Evolutionary conservation across 2,888 invertebrate genomes (phyloP), one percentile per base, ranked within the genome.

Genomic region (Euproctis similis): DNA sequence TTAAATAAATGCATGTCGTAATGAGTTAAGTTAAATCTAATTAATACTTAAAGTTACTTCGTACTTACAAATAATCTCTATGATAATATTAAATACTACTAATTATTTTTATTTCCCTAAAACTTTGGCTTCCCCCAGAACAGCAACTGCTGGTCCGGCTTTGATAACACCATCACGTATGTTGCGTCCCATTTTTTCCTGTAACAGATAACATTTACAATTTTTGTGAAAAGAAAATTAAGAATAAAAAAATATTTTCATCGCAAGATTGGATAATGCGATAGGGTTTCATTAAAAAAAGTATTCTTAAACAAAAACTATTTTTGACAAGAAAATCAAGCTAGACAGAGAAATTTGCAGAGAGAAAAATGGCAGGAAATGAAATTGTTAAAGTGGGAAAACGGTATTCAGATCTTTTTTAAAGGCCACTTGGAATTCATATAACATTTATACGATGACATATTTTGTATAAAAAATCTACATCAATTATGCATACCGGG

Each of bases 181-280:
- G n/a, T n/a, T n/a, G n/a, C n/a, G n/a, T 7, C 75, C 74, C 0
- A 70, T 36, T 44, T 54, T 60, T 26, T 73, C 71, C 74, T 75
- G 59, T 7, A 57, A 67, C 4, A 23, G 7, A 30, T 2, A 1
- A 19, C 19, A 19, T n/a, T n/a, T n/a, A n/a, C n/a, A n/a, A 17
- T 17, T 8, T 17, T 17, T 17, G 2, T 17, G 17, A 4, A 17
- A 17, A 17, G 2, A 17, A 17, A 17, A 17, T n/a, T 16, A 16
- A 3, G 4, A 6, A 6, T 6, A 17, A 4, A 17, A 17, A 2
- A 6, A 6, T 17, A 4, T 4, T 6, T 17, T 2, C 17, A 17
- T 8, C 6, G 2, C n/a, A 8, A 17, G n/a, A 2, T 8, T 17
- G 1, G 17, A 17, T 8, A 17, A 4, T 17, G 17, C 4, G 17